These are phyloP conservation scores for Xerus inauris DNA, from an alignment of 2,113 vertebrate species.

Conservation along the genomic window DNA sequence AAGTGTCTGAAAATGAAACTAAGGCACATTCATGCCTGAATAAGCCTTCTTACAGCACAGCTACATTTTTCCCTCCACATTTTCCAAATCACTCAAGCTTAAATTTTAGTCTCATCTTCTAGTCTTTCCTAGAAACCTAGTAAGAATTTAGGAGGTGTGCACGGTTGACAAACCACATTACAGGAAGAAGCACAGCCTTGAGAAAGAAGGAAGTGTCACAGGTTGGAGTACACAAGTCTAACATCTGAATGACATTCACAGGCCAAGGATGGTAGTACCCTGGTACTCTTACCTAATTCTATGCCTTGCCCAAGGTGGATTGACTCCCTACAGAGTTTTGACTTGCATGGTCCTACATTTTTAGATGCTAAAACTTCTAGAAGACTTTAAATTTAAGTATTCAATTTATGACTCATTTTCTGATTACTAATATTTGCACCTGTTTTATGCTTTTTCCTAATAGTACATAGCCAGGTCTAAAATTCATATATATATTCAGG, in stretches of 20 bases:
- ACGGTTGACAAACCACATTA: neutral
- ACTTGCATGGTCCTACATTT: neutral
- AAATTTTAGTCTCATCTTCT: neutral
- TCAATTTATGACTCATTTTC: conserved; percentile 23
- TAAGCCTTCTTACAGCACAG: neutral
- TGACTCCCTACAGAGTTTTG: neutral
- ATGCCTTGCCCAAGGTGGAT: neutral
- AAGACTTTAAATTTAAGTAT: neutral
- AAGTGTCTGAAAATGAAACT: conserved; percentile 1
- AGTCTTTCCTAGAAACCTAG: neutral
- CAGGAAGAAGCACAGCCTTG: neutral
- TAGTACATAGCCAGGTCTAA: neutral
- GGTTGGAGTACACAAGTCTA: neutral
- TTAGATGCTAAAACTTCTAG: neutral
- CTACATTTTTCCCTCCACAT: neutral
- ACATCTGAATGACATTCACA: neutral
- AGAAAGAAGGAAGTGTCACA: neutral
- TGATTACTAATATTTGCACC: conserved; percentile 36
- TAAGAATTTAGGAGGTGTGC: neutral
- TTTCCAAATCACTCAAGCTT: neutral
- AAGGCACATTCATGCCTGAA: neutral
- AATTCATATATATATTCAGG: neutral
- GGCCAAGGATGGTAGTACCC: neutral
- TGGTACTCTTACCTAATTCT: neutral
- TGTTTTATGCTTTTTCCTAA: neutral